Conservation (phyloP, 2,888 invertebrate genomes). For the Trissolcus brochymenae region DNA sequence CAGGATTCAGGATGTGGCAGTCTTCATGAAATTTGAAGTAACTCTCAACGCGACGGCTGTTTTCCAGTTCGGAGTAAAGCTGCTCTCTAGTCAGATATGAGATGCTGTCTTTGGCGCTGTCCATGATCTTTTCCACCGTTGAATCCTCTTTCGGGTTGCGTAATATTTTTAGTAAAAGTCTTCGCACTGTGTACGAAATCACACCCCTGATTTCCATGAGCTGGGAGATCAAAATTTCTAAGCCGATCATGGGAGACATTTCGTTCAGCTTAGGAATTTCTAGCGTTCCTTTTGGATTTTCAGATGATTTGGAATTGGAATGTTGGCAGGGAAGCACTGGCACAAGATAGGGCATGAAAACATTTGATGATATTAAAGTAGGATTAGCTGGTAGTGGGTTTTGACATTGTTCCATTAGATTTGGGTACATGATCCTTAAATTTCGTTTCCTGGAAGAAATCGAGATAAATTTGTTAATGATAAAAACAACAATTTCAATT, state of each 20-base stretch:
- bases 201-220: conserved; percentile 69
- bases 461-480: too few species aligned
- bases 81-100: conserved; percentile 64
- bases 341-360: conserved; percentile 8
- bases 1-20: neutral
- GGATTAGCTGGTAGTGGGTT: too few species aligned
- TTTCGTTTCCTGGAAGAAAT: too few species aligned
- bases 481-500: too few species aligned
- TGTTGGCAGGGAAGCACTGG: too few species aligned
- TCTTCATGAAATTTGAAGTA: conserved; percentile 24
- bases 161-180: conserved; percentile 66
- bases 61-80: conserved; percentile 65
- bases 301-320: too few species aligned
- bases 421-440: too few species aligned
- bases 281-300: too few species aligned
- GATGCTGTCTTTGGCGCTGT: conserved; percentile 40
- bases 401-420: too few species aligned
- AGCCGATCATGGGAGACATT: neutral
- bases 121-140: conserved; percentile 18
- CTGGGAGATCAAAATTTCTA: conserved; percentile 71
- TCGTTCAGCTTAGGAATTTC: too few species aligned
- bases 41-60: conserved; percentile 57
- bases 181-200: conserved; percentile 66
- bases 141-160: conserved; percentile 66
- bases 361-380: too few species aligned